A percentile compares a stretch with the other conserved stretches of the same genome.
These are phyloP conservation scores for Mechanitis mazaeus DNA, from an alignment of 2,888 invertebrate genomes.

Conservation along the genomic window DNA sequence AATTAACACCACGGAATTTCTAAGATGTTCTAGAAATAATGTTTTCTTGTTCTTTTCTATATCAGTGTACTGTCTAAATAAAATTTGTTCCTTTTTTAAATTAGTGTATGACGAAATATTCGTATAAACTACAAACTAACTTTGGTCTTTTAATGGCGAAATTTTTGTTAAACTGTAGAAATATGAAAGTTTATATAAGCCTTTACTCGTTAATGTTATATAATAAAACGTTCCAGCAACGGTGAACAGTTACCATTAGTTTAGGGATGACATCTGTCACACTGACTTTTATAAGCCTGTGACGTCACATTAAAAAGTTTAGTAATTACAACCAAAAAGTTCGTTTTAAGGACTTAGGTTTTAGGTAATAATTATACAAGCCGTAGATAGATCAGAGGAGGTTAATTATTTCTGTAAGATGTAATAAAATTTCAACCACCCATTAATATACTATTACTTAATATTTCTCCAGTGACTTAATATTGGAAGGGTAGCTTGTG, in stretches of 20 bases:
- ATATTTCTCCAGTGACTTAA: slow-evolving; percentile 27
- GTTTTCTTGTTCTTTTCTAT: too few relatives aligned
- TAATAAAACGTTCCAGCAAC: slow-evolving; percentile 72
- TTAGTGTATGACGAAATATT: too few relatives aligned
- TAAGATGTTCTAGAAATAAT: too few relatives aligned
- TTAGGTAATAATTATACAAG: slow-evolving; percentile 53
- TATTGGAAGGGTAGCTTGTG: slow-evolving; percentile 27
- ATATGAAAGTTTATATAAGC: slow-evolving; percentile 18
- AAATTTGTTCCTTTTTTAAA: too few relatives aligned
- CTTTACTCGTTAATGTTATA: slow-evolving; percentile 61
- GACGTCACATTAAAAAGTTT: slow-evolving; percentile 55
- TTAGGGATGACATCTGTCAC: slow-evolving; percentile 47
- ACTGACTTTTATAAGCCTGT: too few relatives aligned
- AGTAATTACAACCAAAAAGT: slow-evolving; percentile 76
- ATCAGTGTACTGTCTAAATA: too few relatives aligned
- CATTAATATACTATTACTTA: slow-evolving; percentile 1
- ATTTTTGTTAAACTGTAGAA: slow-evolving; percentile 1
- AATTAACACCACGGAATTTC: neutral
- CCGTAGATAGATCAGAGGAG: slow-evolving; percentile 32
- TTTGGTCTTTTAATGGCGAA: neutral
- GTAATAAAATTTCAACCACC: slow-evolving; percentile 3
- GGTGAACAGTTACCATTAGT: slow-evolving; percentile 75
- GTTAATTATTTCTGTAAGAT: neutral
- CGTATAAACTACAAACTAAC: neutral
- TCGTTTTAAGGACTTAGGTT: slow-evolving; percentile 76